Percentiles rank a stretch among this genome's conserved stretches.
Evolutionary conservation across 1,140 invertebrate species (phyloP).

Genomic region (Dreissena polymorpha): DNA sequence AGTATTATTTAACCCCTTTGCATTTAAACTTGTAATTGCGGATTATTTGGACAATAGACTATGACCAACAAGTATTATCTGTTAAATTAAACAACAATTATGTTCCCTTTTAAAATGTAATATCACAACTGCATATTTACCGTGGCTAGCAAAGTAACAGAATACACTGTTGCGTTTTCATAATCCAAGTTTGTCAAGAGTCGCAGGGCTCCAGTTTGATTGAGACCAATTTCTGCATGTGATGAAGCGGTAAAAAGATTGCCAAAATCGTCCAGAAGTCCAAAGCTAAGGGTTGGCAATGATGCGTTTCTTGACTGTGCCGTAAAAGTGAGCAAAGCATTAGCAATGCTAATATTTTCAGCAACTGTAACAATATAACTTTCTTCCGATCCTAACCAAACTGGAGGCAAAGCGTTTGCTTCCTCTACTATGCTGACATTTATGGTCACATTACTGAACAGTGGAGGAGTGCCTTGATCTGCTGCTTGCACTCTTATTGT

Average conservation of each 20-base stretch:
- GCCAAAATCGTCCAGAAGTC: background rate
- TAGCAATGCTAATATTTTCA: background rate
- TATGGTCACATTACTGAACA: background rate
- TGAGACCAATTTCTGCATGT: background rate
- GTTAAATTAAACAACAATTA: background rate
- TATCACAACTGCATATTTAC: slow-evolving; percentile 30
- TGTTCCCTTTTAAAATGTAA: background rate
- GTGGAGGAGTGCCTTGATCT: background rate
- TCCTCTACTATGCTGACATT: background rate
- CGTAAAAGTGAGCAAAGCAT: background rate
- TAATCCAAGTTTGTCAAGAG: slow-evolving; percentile 2
- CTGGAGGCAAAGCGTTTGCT: background rate
- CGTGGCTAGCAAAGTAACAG: slow-evolving; percentile 33
- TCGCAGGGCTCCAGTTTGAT: background rate
- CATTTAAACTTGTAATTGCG: background rate
- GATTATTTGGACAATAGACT: background rate
- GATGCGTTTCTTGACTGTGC: background rate
- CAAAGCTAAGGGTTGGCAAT: background rate
- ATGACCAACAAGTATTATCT: background rate
- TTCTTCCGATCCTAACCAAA: background rate
- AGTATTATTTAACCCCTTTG: background rate
- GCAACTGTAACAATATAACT: slow-evolving; percentile 1
- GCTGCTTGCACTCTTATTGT: background rate
- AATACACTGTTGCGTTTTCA: slow-evolving; percentile 13
- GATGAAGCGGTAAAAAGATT: background rate